Percentiles rank a stretch among this genome's conserved stretches.
Evolutionary conservation across 1,140 invertebrate genomes (phyloP).

Genomic region (Drosophila serrata): DNA sequence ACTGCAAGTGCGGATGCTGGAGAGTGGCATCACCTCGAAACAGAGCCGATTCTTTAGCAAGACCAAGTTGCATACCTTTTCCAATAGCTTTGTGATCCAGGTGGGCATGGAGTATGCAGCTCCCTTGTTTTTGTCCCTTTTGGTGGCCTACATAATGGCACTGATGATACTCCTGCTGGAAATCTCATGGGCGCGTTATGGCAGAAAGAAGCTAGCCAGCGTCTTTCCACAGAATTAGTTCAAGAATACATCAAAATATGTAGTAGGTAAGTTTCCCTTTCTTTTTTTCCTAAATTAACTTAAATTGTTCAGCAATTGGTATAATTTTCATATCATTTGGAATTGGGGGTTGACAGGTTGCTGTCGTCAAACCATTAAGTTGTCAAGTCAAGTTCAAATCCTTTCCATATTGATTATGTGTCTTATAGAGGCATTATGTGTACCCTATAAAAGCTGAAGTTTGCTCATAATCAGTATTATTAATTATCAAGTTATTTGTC

Average conservation of each 20-base stretch:
- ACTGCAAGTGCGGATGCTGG: slow-evolving; percentile 60
- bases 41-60: slow-evolving; percentile 65
- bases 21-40: slow-evolving; percentile 68
- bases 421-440: slow-evolving; percentile 22
- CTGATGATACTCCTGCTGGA: slow-evolving; percentile 57
- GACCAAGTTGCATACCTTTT: slow-evolving; percentile 62
- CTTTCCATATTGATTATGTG: slow-evolving; percentile 29
- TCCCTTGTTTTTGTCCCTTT: slow-evolving; percentile 64
- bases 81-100: slow-evolving; percentile 74
- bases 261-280: slow-evolving; percentile 2
- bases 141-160: slow-evolving; percentile 55
- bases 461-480: slow-evolving; percentile 16
- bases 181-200: slow-evolving; percentile 41
- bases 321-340: not conserved
- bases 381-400: slow-evolving; percentile 39
- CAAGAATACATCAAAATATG: not conserved
- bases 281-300: not conserved
- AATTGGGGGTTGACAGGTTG: not conserved
- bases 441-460: slow-evolving; percentile 49
- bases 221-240: slow-evolving; percentile 5
- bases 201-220: not conserved
- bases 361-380: slow-evolving; percentile 10
- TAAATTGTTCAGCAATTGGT: slow-evolving; percentile 9
- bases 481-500: slow-evolving; percentile 44
- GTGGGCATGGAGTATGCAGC: slow-evolving; percentile 83